Conservation (phyloP, 1,140 invertebrate species). For the Liolophura sinensis region DNA sequence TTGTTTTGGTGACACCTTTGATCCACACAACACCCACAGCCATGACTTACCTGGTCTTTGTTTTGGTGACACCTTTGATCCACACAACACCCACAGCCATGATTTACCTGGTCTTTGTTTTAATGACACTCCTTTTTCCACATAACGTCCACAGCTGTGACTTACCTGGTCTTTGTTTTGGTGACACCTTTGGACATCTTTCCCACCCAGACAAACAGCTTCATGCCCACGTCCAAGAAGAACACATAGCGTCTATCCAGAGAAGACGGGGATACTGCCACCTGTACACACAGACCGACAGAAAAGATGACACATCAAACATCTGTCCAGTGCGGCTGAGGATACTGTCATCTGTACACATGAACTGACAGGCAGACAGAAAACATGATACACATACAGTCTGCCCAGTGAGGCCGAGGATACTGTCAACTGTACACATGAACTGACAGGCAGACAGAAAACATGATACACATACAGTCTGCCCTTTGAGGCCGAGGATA, state of each 20-base stretch:
- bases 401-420: conserved; percentile 78
- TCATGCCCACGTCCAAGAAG: conserved; percentile 83
- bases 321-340: conserved; percentile 78
- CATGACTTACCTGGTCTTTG: conserved; percentile 77
- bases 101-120: too few species aligned
- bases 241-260: conserved; percentile 93
- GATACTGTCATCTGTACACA: conserved; percentile 59
- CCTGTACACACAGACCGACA: conserved; percentile 27
- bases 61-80: conserved; percentile 93
- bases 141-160: not conserved
- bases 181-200: conserved; percentile 91
- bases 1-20: too few species aligned
- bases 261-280: conserved; percentile 66
- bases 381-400: conserved; percentile 88
- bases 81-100: too few species aligned
- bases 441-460: too few species aligned
- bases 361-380: too few species aligned
- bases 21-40: too few species aligned
- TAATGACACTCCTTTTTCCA: too few species aligned
- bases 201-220: conserved; percentile 88
- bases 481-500: conserved; percentile 77
- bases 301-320: too few species aligned
- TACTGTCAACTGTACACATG: conserved; percentile 58
- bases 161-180: conserved; percentile 82
- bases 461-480: conserved; percentile 89